A percentile compares a stretch with the other conserved stretches of the same genome.
Evolutionary conservation across 1,140 invertebrate genomes (phyloP).

Genomic region (Battus philenor): DNA sequence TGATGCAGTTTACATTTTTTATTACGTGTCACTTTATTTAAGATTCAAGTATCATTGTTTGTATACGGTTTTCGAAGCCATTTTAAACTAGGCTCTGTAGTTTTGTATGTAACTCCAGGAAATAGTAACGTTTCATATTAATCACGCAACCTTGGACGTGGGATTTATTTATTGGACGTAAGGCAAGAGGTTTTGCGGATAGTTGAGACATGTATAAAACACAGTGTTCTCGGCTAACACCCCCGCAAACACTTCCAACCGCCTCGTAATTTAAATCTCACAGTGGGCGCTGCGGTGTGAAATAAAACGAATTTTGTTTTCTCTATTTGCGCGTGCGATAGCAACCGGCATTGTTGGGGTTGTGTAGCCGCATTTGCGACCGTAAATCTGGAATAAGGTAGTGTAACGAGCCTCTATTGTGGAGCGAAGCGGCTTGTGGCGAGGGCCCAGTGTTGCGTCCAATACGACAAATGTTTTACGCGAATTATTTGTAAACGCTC

Average conservation of each 20-base stretch:
- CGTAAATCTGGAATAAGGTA: conserved; percentile 39
- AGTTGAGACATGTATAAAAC: too few species aligned
- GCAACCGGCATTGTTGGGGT: conserved; percentile 41
- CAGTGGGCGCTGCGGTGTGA: conserved; percentile 23
- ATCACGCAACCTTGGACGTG: neutral
- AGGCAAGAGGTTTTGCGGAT: neutral
- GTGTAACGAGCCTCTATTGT: conserved; percentile 48
- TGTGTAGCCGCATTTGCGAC: conserved; percentile 21
- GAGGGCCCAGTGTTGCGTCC: neutral
- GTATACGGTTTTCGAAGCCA: too few species aligned
- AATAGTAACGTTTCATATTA: neutral
- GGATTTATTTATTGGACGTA: conserved; percentile 4
- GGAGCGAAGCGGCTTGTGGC: neutral
- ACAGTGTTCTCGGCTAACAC: too few species aligned
- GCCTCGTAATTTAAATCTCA: conserved; percentile 18
- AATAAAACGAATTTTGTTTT: conserved; percentile 36
- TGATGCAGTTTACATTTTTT: too few species aligned
- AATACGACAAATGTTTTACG: conserved; percentile 4
- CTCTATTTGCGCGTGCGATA: conserved; percentile 32
- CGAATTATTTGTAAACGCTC: too few species aligned
- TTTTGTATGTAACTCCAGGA: conserved; percentile 17
- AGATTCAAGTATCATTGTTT: too few species aligned
- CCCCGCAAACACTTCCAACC: conserved; percentile 21
- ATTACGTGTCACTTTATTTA: too few species aligned
- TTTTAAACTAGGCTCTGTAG: too few species aligned